These are phyloP conservation scores for Argya squamiceps DNA, from an alignment of 2,797 vertebrate genomes.

Conservation along the genomic window DNA sequence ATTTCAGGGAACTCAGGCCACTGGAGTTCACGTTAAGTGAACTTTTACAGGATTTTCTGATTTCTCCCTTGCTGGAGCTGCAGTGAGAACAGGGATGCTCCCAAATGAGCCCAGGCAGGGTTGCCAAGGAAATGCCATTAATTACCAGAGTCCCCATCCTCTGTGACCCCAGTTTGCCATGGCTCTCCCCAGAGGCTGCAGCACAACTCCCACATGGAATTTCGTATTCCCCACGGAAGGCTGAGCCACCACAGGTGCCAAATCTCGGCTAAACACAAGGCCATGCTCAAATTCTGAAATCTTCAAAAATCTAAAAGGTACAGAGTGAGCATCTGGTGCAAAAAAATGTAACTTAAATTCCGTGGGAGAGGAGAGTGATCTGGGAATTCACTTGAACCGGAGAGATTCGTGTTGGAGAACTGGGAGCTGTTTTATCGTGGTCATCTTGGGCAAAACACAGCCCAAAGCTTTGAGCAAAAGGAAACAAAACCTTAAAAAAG, in stretches of 20 bases:
- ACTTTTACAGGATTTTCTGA: no score
- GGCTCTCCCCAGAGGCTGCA: background rate
- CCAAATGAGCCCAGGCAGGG: background rate
- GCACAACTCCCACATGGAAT: background rate
- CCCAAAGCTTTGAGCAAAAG: background rate
- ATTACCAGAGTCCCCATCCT: background rate
- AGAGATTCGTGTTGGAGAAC: background rate
- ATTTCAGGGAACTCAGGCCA: background rate
- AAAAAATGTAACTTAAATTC: background rate
- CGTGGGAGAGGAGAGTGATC: background rate
- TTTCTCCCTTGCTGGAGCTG: background rate
- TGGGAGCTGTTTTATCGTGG: background rate
- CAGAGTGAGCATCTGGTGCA: accelerated
- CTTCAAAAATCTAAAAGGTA: background rate
- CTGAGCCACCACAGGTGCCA: background rate
- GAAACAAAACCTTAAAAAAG: background rate
- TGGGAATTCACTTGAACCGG: background rate
- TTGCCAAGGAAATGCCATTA: background rate
- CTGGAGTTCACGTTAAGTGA: background rate
- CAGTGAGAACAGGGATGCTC: background rate
- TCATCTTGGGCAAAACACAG: background rate
- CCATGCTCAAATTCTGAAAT: background rate
- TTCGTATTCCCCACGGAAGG: background rate
- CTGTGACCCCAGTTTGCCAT: accelerated
- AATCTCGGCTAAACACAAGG: background rate